Evolutionary conservation across 1,140 invertebrate species (phyloP).

Genomic region (Achatina immaculata): DNA sequence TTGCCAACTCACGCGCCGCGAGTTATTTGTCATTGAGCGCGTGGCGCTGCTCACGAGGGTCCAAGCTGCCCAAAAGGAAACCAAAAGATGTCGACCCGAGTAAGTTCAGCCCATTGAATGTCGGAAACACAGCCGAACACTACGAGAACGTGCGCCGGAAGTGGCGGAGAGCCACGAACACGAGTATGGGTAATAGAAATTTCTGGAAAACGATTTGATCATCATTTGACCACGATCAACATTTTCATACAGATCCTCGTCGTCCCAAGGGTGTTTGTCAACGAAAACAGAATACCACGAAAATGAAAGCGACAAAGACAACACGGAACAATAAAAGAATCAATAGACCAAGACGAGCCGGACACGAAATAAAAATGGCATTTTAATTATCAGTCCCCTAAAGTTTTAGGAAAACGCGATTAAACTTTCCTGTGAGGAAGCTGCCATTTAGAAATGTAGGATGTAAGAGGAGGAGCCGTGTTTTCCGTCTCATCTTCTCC

Average conservation of each 20-base stretch:
- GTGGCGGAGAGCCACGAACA: neutral
- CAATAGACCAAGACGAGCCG: neutral
- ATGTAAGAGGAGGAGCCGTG: too few relatives aligned
- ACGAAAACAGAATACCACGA: neutral
- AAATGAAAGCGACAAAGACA: neutral
- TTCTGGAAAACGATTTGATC: neutral
- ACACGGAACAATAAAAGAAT: neutral
- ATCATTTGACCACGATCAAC: conserved; percentile 13
- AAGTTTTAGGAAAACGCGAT: neutral
- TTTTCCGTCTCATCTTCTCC: too few relatives aligned
- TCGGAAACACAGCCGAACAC: conserved; percentile 2
- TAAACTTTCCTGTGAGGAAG: neutral
- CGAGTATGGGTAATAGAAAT: neutral
- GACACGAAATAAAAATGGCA: neutral
- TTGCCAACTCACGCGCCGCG: conserved; percentile 13
- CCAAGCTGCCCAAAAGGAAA: neutral
- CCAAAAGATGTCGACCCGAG: neutral
- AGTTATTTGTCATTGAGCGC: conserved; percentile 29
- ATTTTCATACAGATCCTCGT: neutral
- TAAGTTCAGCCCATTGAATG: neutral
- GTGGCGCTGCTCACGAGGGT: conserved; percentile 3
- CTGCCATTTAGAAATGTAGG: too few relatives aligned
- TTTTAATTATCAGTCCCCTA: neutral
- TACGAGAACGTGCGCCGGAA: conserved; percentile 4
- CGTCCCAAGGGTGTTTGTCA: conserved; percentile 7